These are phyloP conservation scores for Aphidius gifuensis DNA, from an alignment of 1,140 invertebrate species.

Conservation along the genomic window DNA sequence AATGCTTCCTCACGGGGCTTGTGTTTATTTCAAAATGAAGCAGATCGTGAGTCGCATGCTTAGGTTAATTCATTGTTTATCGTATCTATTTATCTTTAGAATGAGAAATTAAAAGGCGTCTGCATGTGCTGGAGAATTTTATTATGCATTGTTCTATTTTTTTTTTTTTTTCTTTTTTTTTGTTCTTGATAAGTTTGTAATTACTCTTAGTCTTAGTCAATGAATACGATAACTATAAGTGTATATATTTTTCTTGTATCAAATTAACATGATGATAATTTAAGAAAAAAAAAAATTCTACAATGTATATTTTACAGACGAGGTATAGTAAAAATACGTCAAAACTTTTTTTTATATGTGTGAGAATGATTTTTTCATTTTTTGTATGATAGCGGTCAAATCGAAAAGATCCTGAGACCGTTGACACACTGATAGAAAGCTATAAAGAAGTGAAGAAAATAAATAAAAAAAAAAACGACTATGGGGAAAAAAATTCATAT, in stretches of 20 bases:
- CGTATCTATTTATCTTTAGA: slow-evolving; percentile 18
- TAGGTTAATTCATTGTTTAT: slow-evolving; percentile 23
- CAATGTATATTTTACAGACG: too few species aligned
- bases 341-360: too few species aligned
- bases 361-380: too few species aligned
- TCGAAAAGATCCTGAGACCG: background rate
- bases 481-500: background rate
- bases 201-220: background rate
- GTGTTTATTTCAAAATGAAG: background rate
- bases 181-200: background rate
- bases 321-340: background rate
- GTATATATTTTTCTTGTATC: too few species aligned
- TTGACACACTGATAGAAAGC: background rate
- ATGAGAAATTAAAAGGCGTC: background rate
- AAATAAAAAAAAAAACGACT: background rate
- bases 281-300: too few species aligned
- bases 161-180: background rate
- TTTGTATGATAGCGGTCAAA: too few species aligned
- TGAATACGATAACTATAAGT: too few species aligned
- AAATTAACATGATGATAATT: too few species aligned
- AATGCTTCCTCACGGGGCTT: slow-evolving; percentile 16
- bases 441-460: background rate
- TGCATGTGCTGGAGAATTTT: background rate
- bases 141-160: slow-evolving; percentile 6
- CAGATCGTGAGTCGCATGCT: slow-evolving; percentile 15